Evolutionary conservation across 2,888 invertebrate genomes (phyloP), one percentile per base, ranked within the genome.

Genomic region (Alsophila aescularia): DNA sequence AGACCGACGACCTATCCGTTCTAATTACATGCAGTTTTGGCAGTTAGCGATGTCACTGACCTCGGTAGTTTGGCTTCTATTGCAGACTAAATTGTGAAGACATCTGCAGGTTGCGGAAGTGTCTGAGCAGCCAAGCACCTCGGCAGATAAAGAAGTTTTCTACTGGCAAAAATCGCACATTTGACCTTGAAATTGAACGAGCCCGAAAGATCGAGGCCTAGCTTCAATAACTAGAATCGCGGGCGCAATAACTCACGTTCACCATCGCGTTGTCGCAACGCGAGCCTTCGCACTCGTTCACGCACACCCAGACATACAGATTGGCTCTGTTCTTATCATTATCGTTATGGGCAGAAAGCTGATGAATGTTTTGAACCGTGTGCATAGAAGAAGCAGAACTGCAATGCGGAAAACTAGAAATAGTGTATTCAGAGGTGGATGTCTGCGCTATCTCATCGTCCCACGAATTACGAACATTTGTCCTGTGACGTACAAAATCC

Each of bases 321-420:
- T 15, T 47, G 56, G 52, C 7, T 52, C 2, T 56, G 56, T 37
- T 13, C 29, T 8, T 35, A 56, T 10, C 52, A 56, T 14, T 43
- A 8, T 12, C 47, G 43, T 0, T 56, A 35, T 12, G 2, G 31
- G 0, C 9, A 10, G 0, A 18, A 15, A 0, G 56, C 56, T 0
- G 32, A 8, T 1, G 43, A 29, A 18, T 57, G 52, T 12, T 29
- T 16, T 8, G 6, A 6, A 13, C 50, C 50, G 4, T 51, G 50
- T 42, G 21, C 4, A 9, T 51, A 5, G 18, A 18, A 18, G 5
- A 18, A n/a, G n/a, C n/a, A 36, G 16, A 31, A 32, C 14, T 1
- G 16, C 2, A 1, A n/a, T n/a, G 18, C 2, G 49, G 35, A 16
- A 49, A 49, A 49, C 39, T 39, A 21, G 6, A 0, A 7, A 0